These are phyloP conservation scores for Oxystoma pomonae DNA, from an alignment of 2,888 invertebrate species.

Conservation along the genomic window DNA sequence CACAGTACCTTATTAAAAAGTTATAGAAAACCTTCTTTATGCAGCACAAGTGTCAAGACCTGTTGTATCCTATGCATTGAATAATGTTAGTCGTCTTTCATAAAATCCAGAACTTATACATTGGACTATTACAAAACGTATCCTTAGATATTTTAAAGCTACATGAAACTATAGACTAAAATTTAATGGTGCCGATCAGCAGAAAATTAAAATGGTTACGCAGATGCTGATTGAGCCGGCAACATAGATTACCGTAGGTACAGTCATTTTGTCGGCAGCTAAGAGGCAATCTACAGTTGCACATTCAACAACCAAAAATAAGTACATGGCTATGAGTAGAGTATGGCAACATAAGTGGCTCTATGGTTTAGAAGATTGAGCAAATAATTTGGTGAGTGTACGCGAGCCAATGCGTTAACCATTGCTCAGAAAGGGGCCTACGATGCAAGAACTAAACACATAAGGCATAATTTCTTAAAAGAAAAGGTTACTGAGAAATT, in stretches of 20 bases:
- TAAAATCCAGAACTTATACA: background rate
- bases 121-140: background rate
- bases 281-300: too few relatives aligned
- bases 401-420: background rate
- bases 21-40: background rate
- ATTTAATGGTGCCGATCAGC: too few relatives aligned
- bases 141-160: background rate
- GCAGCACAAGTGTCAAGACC: background rate
- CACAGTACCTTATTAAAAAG: background rate
- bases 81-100: background rate
- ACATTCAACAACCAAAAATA: background rate
- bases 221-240: too few relatives aligned
- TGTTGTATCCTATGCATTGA: background rate
- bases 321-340: constrained; percentile 10
- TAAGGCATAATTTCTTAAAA: background rate
- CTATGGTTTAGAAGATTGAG: background rate
- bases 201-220: too few relatives aligned
- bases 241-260: too few relatives aligned
- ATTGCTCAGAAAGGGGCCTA: background rate
- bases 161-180: background rate
- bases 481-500: too few relatives aligned
- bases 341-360: constrained; percentile 2
- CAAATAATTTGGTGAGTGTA: too few relatives aligned
- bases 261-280: background rate
- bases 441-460: too few relatives aligned